phyloP scores from a whole-genome alignment of 2,888 invertebrate species.

The Agrotis puta region DNA sequence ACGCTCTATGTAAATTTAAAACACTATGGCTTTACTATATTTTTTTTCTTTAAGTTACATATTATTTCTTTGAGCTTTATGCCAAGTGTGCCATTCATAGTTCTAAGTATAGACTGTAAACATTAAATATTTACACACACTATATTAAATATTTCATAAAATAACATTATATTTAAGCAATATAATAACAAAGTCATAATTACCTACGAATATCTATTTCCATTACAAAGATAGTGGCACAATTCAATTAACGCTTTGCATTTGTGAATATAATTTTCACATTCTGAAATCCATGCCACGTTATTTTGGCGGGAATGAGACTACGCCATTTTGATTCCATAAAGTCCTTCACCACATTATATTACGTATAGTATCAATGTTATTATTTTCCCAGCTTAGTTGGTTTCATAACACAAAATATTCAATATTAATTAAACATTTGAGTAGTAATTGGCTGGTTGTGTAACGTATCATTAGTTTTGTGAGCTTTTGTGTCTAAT shows the following conservation, averaged over 20 bases:
- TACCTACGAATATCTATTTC: not conserved
- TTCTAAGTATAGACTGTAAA: too few species aligned
- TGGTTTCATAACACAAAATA: conserved; percentile 55
- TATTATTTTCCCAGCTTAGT: conserved; percentile 29
- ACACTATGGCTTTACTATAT: too few species aligned
- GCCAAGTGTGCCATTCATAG: too few species aligned
- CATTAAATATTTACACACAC: too few species aligned
- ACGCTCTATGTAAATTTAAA: too few species aligned
- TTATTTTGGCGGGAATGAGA: conserved; percentile 12
- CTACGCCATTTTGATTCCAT: not conserved
- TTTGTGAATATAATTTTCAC: conserved; percentile 5
- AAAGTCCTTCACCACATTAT: conserved; percentile 12
- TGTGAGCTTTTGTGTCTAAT: conserved; percentile 34
- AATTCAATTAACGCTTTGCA: not conserved
- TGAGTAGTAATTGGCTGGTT: conserved; percentile 50
- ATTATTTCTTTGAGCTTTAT: too few species aligned
- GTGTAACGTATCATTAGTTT: conserved; percentile 44
- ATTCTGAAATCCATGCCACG: conserved; percentile 13
- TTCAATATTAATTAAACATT: conserved; percentile 49
- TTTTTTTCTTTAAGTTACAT: too few species aligned
- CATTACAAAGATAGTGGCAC: conserved; percentile 9
- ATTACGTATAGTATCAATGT: conserved; percentile 22
- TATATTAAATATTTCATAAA: too few species aligned
- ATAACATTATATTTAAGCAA: not conserved
- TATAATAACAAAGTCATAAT: conserved; percentile 1